Evolutionary conservation across 2,113 vertebrate species (phyloP).

Genomic region (Melozone crissalis): DNA sequence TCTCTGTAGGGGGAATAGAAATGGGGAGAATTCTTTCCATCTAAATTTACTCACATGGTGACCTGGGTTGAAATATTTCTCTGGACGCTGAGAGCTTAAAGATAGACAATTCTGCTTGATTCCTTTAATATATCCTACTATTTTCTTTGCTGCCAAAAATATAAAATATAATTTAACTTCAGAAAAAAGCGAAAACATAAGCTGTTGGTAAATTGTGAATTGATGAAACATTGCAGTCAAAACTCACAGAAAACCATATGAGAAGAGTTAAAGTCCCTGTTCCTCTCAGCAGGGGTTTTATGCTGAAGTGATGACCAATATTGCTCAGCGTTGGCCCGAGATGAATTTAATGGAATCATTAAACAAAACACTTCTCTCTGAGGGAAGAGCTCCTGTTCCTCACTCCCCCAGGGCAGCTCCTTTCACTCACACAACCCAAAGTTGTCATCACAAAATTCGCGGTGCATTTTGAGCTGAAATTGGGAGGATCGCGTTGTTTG

Average conservation of each 20-base stretch:
- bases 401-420: neutral
- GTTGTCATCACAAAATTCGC: neutral
- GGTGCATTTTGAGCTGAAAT: neutral
- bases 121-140: neutral
- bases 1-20: neutral
- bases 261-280: neutral
- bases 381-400: neutral
- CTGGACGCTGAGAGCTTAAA: neutral
- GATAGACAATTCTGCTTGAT: neutral
- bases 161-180: neutral
- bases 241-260: neutral
- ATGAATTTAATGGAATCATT: neutral
- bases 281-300: neutral
- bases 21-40: neutral
- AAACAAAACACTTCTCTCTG: neutral
- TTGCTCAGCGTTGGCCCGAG: neutral
- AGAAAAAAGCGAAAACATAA: neutral
- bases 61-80: neutral
- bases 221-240: neutral
- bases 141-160: neutral
- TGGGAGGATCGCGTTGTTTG: accelerated
- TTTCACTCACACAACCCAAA: neutral
- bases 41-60: neutral
- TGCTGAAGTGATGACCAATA: neutral
- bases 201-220: neutral